These are phyloP conservation scores for Pseudochromis fuscus DNA, from an alignment of 2,797 vertebrate species.

Conservation along the genomic window DNA sequence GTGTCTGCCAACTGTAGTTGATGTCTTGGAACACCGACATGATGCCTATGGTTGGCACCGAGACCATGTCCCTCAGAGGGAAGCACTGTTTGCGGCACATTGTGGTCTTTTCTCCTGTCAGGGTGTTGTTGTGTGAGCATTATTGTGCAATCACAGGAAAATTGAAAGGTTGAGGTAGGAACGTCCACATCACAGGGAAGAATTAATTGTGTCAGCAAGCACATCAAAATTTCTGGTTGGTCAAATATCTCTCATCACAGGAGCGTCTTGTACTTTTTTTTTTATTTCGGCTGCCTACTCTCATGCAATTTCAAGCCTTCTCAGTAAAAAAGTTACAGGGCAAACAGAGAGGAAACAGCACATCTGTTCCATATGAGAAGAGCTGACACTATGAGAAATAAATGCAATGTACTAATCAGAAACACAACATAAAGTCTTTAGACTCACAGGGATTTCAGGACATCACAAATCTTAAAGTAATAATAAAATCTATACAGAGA, in stretches of 20 bases:
- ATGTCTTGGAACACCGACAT: slow-evolving; percentile 23
- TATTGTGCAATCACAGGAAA: background rate
- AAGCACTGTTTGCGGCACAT: slow-evolving; percentile 17
- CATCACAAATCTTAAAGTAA: slow-evolving; percentile 9
- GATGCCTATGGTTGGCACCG: slow-evolving; percentile 29
- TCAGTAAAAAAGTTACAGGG: background rate
- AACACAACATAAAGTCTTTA: slow-evolving; percentile 11
- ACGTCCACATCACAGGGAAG: too few relatives aligned
- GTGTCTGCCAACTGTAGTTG: slow-evolving; percentile 7
- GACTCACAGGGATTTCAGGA: slow-evolving; percentile 3
- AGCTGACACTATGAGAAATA: slow-evolving; percentile 5
- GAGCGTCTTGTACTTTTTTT: background rate
- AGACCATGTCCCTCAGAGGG: slow-evolving; percentile 6
- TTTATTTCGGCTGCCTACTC: background rate
- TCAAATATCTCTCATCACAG: slow-evolving; percentile 14
- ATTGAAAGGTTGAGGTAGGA: background rate
- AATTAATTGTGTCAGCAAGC: background rate
- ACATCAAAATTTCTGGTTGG: background rate
- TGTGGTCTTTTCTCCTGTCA: slow-evolving; percentile 1
- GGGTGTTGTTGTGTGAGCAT: background rate
- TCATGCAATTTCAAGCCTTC: slow-evolving; percentile 13
- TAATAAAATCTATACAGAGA: slow-evolving; percentile 7
- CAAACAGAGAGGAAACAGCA: slow-evolving; percentile 5
- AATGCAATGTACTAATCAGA: slow-evolving; percentile 10
- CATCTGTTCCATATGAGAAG: slow-evolving; percentile 34